Percentiles rank a stretch among this genome's conserved stretches.
Conservation (phyloP, 2,888 invertebrate genomes). For the Bugula neritina region DNA sequence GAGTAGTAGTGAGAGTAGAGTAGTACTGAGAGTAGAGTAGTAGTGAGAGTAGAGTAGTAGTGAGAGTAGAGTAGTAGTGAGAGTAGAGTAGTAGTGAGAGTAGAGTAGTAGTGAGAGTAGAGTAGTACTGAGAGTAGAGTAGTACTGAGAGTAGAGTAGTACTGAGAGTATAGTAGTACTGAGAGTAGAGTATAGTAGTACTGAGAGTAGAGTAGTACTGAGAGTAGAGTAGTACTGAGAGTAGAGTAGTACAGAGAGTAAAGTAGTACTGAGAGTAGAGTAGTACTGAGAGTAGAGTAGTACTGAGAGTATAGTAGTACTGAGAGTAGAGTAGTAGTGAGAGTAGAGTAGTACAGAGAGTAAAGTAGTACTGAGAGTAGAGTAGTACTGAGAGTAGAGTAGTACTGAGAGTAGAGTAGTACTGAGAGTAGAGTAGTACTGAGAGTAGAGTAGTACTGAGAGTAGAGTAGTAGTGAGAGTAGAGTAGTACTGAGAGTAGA, state of each 20-base stretch:
- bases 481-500: conserved; percentile 31
- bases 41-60: no score
- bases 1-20: conserved; percentile 32
- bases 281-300: no score
- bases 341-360: neutral
- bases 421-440: no score
- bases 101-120: neutral
- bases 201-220: neutral
- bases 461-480: neutral
- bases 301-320: no score
- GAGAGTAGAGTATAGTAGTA: no score
- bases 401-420: no score
- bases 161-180: no score
- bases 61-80: no score
- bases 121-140: conserved; percentile 33
- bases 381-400: no score
- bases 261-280: no score
- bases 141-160: no score
- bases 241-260: conserved; percentile 11
- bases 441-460: neutral
- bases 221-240: neutral
- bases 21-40: no score
- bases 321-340: neutral
- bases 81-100: neutral
- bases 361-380: conserved; percentile 13